Conservation (phyloP, 2,888 invertebrate genomes). For the Athalia rosae region DNA sequence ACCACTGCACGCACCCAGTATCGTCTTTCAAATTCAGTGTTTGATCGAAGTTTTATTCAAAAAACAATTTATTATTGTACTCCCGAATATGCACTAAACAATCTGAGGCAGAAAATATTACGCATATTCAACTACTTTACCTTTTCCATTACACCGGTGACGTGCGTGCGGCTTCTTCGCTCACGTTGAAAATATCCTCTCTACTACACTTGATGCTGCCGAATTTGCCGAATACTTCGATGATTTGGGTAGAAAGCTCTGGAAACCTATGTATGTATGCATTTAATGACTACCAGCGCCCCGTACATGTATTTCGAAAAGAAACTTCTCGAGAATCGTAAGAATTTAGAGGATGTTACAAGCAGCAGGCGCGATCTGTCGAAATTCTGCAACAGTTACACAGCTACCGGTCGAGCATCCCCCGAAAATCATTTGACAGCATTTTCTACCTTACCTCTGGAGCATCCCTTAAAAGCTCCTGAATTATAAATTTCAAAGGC, state of each 20-base stretch:
- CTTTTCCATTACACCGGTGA: constrained; percentile 45
- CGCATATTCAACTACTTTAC: constrained; percentile 3
- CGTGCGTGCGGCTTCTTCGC: constrained; percentile 15
- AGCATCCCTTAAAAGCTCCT: no score
- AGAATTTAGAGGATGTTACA: background rate
- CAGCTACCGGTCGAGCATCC: background rate
- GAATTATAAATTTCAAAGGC: no score
- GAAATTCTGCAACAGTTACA: no score
- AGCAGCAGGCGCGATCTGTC: no score
- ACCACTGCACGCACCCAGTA: no score
- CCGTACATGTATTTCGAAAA: background rate
- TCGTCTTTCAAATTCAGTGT: background rate
- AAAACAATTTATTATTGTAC: background rate
- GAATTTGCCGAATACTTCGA: constrained; percentile 5
- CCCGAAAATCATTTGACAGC: no score
- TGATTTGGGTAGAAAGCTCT: constrained; percentile 38
- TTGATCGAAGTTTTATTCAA: background rate
- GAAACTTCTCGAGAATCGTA: background rate
- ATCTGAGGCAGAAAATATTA: no score
- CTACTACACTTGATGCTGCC: background rate
- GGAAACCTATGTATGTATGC: constrained; percentile 9
- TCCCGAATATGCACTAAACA: background rate
- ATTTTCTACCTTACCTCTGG: no score
- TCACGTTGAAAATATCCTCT: constrained; percentile 24
- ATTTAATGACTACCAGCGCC: background rate